phyloP scores from a whole-genome alignment of 2,888 invertebrate genomes.

The Philereme vetulata region DNA sequence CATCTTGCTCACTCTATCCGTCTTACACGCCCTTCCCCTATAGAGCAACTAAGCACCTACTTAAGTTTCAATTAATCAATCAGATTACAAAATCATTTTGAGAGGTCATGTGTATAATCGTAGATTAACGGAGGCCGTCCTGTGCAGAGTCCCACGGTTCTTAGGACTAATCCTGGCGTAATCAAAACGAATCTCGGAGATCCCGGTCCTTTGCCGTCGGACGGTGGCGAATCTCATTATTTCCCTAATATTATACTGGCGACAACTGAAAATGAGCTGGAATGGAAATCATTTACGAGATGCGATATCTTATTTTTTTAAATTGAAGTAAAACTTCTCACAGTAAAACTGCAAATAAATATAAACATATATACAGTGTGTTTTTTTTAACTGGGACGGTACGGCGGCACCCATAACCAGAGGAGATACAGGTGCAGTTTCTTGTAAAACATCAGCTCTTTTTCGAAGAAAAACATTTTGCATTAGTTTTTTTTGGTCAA shows the following conservation, averaged over 20 bases:
- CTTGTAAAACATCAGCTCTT: too few relatives aligned
- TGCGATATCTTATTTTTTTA: too few relatives aligned
- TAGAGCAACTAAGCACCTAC: constrained; percentile 5
- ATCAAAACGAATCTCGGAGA: constrained; percentile 71
- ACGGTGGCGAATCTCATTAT: constrained; percentile 35
- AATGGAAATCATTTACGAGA: constrained; percentile 7
- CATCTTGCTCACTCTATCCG: too few relatives aligned
- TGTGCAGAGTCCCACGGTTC: constrained; percentile 57
- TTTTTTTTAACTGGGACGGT: too few relatives aligned
- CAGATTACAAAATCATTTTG: constrained; percentile 43
- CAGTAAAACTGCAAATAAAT: too few relatives aligned
- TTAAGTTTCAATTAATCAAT: constrained; percentile 37
- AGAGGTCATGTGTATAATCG: constrained; percentile 54
- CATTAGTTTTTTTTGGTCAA: too few relatives aligned
- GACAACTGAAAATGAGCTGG: constrained; percentile 15
- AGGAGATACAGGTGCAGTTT: too few relatives aligned
- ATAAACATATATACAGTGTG: too few relatives aligned
- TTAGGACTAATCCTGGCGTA: constrained; percentile 69
- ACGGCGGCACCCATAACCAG: too few relatives aligned
- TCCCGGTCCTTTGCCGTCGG: constrained; percentile 43
- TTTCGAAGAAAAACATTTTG: too few relatives aligned
- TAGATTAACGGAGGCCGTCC: constrained; percentile 52
- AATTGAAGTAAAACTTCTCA: too few relatives aligned
- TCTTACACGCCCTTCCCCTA: too few relatives aligned
- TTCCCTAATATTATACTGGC: constrained; percentile 28